Base-by-base conservation (phyloP, 2,888 invertebrate species). In the Agriotes lineatus region DNA sequence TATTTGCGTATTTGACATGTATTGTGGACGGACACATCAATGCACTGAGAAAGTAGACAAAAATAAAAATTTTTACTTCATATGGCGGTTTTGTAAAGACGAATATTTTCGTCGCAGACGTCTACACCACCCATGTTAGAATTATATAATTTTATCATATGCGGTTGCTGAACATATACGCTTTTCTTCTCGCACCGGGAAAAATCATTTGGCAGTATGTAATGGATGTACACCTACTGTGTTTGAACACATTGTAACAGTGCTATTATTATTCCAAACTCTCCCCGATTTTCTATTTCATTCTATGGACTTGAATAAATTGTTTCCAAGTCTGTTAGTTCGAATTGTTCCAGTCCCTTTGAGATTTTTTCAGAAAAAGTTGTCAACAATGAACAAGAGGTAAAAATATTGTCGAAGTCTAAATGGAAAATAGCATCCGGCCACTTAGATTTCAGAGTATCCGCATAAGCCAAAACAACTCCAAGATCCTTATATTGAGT, bases 1-100 rank as follows among this genome's bases (percentile, higher is more conserved):
- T 45, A 12, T 30, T 44, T 48, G 30, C 48, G 44, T 14, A 60
- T 12, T 18, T 60, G 60, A 7, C 60, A 60, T 6, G 60, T 48
- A 69, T 72, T 75, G 14, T 73, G 74, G 22, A 65, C 67, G 16
- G 67, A 59, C 45, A 42, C 45, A 54, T 72, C 67, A 16, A 74
- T 57, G 10, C 25, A 42, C 35, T 73, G 57, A 14, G 62, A 25
- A 18, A 73, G 44, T 19, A 73, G 52, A 22, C 65, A 52, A 22
- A 71, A 71, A 44, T 74, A 73, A 54, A 67, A 67, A n/a, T 72
- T 74, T 61, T 72, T 74, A 7, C 71, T 69, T 20, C 72, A 63
- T 2, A 72, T 74, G 0, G 62, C 18, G 30, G 56, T 58, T 37
- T 71, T 33, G 44, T 74, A 74, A 2, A 71, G 48, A 45, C 61